Conservation (phyloP, 2,888 invertebrate genomes). For the Drosophila mulleri region DNA sequence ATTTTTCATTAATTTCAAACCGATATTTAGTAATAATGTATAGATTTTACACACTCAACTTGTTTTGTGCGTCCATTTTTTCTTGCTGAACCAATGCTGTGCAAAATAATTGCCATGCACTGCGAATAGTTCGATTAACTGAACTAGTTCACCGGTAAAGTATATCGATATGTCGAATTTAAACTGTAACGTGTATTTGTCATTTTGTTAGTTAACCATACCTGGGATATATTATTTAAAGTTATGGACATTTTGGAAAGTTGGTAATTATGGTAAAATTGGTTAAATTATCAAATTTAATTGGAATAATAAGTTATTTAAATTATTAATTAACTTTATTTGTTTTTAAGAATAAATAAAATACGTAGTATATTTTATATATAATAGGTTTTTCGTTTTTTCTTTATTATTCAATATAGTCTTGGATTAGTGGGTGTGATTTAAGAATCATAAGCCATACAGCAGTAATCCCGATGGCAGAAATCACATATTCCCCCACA, state of each 20-base stretch:
- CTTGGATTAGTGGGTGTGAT: background rate
- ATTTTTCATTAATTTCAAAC: slow-evolving; percentile 12
- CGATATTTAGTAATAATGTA: background rate
- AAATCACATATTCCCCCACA: slow-evolving; percentile 1
- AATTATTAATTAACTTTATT: background rate
- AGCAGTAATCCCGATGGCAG: background rate
- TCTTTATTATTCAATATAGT: too few species aligned
- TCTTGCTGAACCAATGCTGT: slow-evolving; percentile 15
- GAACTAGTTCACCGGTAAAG: slow-evolving; percentile 25
- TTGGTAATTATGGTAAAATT: background rate
- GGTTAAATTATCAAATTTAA: too few species aligned
- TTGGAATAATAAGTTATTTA: background rate
- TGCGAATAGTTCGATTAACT: background rate
- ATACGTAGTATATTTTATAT: too few species aligned
- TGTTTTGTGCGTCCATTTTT: background rate
- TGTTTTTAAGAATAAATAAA: background rate
- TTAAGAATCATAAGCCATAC: background rate
- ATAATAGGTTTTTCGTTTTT: too few species aligned
- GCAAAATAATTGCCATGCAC: background rate
- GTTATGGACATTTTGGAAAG: background rate
- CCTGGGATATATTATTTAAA: background rate
- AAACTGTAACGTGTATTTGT: background rate
- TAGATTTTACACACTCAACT: background rate
- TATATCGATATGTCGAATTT: background rate
- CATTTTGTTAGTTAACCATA: background rate